A percentile compares a stretch with the other conserved stretches of the same genome.
Conservation (phyloP, 2,888 invertebrate genomes). For the Tenthredo mesomela region DNA sequence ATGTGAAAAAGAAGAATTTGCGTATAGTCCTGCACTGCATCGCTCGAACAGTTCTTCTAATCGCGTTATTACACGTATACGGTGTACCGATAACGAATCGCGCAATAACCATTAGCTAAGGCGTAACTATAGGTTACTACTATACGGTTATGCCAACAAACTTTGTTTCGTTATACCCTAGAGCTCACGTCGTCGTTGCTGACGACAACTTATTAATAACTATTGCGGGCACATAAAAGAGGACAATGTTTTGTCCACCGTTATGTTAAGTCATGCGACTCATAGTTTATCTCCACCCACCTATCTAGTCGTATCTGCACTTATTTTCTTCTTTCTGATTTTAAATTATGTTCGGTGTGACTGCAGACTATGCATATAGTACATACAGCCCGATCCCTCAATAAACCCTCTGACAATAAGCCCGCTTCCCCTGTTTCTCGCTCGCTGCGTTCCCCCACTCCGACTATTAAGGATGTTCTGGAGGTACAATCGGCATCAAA, state of each 20-base stretch:
- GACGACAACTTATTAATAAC: slow-evolving; percentile 27
- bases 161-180: slow-evolving; percentile 20
- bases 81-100: not conserved
- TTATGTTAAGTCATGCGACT: not conserved
- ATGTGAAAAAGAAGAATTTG: not conserved
- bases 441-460: no score
- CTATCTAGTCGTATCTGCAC: not conserved
- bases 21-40: not conserved
- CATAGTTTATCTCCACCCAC: not conserved
- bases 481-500: no score
- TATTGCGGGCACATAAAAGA: not conserved
- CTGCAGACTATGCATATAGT: no score
- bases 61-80: not conserved
- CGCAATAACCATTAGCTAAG: not conserved
- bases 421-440: no score
- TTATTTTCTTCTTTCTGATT: not conserved
- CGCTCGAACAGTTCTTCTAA: not conserved
- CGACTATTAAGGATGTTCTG: no score
- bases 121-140: not conserved
- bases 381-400: no score
- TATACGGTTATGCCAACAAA: slow-evolving; percentile 27
- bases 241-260: not conserved
- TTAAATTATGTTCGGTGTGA: not conserved
- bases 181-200: not conserved
- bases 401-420: no score